phyloP scores from a whole-genome alignment of 2,113 vertebrate genomes.

The Telmatochromis bifrenatus region DNA sequence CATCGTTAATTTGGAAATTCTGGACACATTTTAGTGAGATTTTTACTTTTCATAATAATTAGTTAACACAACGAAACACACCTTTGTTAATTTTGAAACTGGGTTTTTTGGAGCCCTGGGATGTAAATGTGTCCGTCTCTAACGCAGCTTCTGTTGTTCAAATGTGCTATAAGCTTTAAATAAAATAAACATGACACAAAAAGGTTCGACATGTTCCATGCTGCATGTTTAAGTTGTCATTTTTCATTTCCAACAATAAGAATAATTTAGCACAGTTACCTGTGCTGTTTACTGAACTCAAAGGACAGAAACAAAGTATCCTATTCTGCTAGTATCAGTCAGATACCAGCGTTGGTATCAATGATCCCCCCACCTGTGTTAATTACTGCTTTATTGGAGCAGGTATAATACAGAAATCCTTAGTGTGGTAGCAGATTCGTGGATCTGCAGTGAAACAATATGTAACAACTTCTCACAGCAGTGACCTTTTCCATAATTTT shows the following conservation, averaged over 20 bases:
- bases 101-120: not conserved
- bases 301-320: not conserved
- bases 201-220: not conserved
- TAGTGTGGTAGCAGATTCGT: not conserved
- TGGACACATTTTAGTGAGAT: not conserved
- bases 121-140: not conserved
- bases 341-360: not conserved
- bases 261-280: not conserved
- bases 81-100: not conserved
- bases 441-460: not conserved
- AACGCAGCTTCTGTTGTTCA: not conserved
- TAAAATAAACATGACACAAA: not conserved
- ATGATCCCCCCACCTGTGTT: not conserved
- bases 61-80: not conserved
- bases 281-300: not conserved
- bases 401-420: not conserved
- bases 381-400: not conserved
- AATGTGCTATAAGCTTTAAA: not conserved
- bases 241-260: fast-evolving
- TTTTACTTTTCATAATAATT: not conserved
- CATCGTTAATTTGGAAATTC: not conserved
- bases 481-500: constrained; percentile 41
- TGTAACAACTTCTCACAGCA: not conserved
- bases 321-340: not conserved
- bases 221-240: fast-evolving